Conservation (phyloP, 2,888 invertebrate genomes). For the Coelopa pilipes region DNA sequence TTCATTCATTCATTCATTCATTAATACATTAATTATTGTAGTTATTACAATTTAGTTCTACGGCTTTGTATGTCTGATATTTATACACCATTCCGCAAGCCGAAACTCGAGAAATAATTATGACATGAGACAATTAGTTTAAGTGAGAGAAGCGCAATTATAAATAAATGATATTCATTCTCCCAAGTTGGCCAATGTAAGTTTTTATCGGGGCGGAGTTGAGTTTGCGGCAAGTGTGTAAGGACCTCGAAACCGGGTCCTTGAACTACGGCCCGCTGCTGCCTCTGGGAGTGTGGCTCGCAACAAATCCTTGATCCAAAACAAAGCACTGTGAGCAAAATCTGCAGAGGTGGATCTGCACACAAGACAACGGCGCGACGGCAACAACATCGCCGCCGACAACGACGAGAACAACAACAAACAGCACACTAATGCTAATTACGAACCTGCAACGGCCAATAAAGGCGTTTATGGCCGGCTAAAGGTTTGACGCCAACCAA, state of each 20-base stretch:
- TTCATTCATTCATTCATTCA: too few relatives aligned
- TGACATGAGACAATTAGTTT: background rate
- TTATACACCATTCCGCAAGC: too few relatives aligned
- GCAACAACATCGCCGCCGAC: background rate
- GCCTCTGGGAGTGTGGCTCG: background rate
- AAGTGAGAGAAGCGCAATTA: background rate
- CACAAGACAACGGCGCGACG: background rate
- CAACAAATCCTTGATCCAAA: conserved; percentile 12
- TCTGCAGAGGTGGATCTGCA: conserved; percentile 1
- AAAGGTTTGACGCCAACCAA: background rate
- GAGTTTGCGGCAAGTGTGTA: too few relatives aligned
- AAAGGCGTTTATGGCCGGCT: background rate
- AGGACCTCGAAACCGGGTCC: too few relatives aligned
- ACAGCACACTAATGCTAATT: background rate
- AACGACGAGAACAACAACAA: background rate
- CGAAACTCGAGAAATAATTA: too few relatives aligned
- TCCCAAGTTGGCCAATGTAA: background rate
- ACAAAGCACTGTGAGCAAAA: background rate
- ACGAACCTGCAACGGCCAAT: background rate
- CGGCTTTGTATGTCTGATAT: too few relatives aligned
- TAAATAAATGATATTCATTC: conserved; percentile 1
- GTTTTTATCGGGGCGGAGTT: background rate
- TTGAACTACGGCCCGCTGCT: too few relatives aligned
- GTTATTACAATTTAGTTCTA: too few relatives aligned
- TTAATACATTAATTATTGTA: too few relatives aligned